phyloP scores from a whole-genome alignment of 2,888 invertebrate species.

The Omphaloscelis lunosa region DNA sequence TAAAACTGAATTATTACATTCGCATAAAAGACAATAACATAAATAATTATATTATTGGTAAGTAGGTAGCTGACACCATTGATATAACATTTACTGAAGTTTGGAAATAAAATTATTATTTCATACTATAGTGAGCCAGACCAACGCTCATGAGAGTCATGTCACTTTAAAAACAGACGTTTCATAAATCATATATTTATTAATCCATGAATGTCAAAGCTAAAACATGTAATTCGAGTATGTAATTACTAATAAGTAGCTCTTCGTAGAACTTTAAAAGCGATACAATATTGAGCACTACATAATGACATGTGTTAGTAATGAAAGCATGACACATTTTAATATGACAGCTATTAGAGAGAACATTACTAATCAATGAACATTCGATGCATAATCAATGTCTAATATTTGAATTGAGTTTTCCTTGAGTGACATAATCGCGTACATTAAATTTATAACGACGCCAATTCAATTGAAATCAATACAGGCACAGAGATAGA shows the following conservation, averaged over 20 bases:
- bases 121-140: too few species aligned
- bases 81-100: too few species aligned
- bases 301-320: conserved; percentile 57
- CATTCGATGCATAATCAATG: conserved; percentile 40
- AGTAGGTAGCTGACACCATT: too few species aligned
- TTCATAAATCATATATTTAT: conserved; percentile 8
- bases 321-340: conserved; percentile 65
- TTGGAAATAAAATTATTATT: too few species aligned
- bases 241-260: conserved; percentile 44
- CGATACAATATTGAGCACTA: conserved; percentile 18
- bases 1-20: too few species aligned
- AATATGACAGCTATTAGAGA: conserved; percentile 40
- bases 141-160: not conserved
- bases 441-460: too few species aligned
- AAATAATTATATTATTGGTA: too few species aligned
- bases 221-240: not conserved
- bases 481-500: not conserved
- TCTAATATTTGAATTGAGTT: conserved; percentile 19
- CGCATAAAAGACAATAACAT: too few species aligned
- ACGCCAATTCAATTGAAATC: not conserved
- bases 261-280: conserved; percentile 54
- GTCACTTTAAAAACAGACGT: not conserved
- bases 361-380: conserved; percentile 45
- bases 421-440: conserved; percentile 52
- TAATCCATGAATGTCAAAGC: not conserved